phyloP scores from a whole-genome alignment of 2,888 invertebrate species.

The Eumerus sabulonum region DNA sequence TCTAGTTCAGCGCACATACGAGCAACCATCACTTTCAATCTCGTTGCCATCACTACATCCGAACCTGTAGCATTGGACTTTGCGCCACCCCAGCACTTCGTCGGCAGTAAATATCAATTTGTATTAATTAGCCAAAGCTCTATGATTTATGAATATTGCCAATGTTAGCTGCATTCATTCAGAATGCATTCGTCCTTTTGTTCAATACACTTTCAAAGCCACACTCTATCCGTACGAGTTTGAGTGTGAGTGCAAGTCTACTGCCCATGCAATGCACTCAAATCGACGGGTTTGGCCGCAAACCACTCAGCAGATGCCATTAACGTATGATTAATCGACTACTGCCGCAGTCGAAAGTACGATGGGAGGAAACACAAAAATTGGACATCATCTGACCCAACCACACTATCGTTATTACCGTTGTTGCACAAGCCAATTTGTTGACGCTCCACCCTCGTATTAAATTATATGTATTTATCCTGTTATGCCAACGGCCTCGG shows the following conservation, averaged over 20 bases:
- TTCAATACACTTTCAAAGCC: slow-evolving; percentile 46
- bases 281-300: slow-evolving; percentile 35
- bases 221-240: not conserved
- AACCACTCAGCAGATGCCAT: slow-evolving; percentile 13
- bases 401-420: slow-evolving; percentile 23
- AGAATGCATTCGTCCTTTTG: slow-evolving; percentile 25
- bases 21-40: slow-evolving; percentile 65
- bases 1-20: slow-evolving; percentile 28
- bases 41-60: slow-evolving; percentile 11
- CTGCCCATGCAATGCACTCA: not conserved
- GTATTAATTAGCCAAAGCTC: slow-evolving; percentile 59
- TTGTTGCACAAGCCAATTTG: slow-evolving; percentile 54
- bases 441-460: slow-evolving; percentile 56
- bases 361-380: slow-evolving; percentile 14
- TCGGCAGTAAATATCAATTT: slow-evolving; percentile 61
- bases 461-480: slow-evolving; percentile 57
- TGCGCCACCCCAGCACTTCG: slow-evolving; percentile 24
- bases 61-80: too few species aligned
- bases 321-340: slow-evolving; percentile 13
- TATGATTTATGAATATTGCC: slow-evolving; percentile 56
- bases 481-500: slow-evolving; percentile 8
- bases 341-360: not conserved
- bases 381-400: slow-evolving; percentile 42
- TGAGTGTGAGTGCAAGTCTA: not conserved
- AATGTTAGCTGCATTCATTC: slow-evolving; percentile 28